These are phyloP conservation scores for Morus bassanus DNA, from an alignment of 2,797 vertebrate species.

Conservation along the genomic window DNA sequence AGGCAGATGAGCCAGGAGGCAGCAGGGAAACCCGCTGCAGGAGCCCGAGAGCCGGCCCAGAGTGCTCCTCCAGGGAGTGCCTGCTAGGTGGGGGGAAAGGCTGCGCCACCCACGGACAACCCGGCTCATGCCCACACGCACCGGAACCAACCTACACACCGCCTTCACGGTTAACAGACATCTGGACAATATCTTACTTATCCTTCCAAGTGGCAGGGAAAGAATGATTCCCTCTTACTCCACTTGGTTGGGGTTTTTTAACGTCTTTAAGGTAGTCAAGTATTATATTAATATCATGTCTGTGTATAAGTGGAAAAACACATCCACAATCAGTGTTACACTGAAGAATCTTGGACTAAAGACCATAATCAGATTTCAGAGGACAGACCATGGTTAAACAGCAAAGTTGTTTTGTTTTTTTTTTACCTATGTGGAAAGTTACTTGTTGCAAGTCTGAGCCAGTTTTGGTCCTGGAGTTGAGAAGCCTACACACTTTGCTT, in stretches of 20 bases:
- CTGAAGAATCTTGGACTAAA: neutral
- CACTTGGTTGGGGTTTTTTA: neutral
- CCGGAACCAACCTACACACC: accelerated
- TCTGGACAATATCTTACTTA: no score
- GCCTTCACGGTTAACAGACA: accelerated
- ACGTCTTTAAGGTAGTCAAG: neutral
- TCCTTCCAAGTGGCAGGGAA: neutral
- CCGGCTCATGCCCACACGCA: no score
- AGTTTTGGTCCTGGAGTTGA: neutral
- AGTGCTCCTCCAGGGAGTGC: accelerated
- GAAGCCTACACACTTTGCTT: neutral
- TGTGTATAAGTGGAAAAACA: neutral
- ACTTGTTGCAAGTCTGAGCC: neutral
- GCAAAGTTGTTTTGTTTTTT: neutral
- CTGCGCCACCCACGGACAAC: accelerated
- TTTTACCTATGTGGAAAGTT: neutral
- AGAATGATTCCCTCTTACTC: neutral
- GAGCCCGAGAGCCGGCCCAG: accelerated
- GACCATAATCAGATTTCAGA: neutral
- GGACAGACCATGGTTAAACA: neutral
- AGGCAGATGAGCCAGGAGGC: neutral
- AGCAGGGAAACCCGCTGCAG: no score
- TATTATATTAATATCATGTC: neutral
- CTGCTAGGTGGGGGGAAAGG: neutral
- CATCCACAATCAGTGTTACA: accelerated